These are phyloP conservation scores for Oncorhynchus clarkii DNA, from an alignment of 2,113 vertebrate genomes.

Conservation along the genomic window DNA sequence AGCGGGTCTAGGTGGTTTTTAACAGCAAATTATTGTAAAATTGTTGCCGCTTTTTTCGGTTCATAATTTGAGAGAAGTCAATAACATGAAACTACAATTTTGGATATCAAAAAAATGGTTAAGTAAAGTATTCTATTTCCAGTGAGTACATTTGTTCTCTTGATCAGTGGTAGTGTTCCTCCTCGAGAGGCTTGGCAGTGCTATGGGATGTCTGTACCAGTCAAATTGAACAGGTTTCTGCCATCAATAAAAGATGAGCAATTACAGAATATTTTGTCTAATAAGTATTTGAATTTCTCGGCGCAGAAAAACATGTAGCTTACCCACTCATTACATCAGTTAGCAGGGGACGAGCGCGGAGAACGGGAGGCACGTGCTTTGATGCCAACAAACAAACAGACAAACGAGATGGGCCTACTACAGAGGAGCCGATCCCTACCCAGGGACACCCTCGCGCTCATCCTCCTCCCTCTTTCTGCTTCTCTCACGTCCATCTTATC, in stretches of 20 bases:
- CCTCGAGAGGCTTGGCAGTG: constrained; percentile 54
- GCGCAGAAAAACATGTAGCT: constrained; percentile 58
- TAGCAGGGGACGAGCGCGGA: constrained; percentile 45
- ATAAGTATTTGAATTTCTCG: constrained; percentile 75
- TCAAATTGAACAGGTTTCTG: constrained; percentile 70
- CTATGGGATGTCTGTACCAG: constrained; percentile 50
- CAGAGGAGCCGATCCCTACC: constrained; percentile 61
- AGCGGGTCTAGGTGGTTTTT: constrained; percentile 47
- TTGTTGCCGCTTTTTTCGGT: constrained; percentile 29
- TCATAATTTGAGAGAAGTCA: constrained; percentile 48
- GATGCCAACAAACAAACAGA: constrained; percentile 72
- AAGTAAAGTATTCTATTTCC: constrained; percentile 69
- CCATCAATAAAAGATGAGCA: constrained; percentile 78
- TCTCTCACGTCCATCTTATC: constrained; percentile 44
- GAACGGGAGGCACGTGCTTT: constrained; percentile 46
- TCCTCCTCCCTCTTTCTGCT: constrained; percentile 27
- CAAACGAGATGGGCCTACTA: constrained; percentile 61
- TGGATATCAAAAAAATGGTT: constrained; percentile 59
- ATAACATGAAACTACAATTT: constrained; percentile 51
- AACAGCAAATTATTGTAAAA: constrained; percentile 56
- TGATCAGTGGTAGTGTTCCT: constrained; percentile 62
- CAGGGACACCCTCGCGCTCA: constrained; percentile 60
- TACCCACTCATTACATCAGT: constrained; percentile 73
- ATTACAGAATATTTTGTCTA: constrained; percentile 78
- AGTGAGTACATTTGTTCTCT: constrained; percentile 62